phyloP scores from a whole-genome alignment of 2,888 invertebrate genomes.

The Latrodectus elegans region DNA sequence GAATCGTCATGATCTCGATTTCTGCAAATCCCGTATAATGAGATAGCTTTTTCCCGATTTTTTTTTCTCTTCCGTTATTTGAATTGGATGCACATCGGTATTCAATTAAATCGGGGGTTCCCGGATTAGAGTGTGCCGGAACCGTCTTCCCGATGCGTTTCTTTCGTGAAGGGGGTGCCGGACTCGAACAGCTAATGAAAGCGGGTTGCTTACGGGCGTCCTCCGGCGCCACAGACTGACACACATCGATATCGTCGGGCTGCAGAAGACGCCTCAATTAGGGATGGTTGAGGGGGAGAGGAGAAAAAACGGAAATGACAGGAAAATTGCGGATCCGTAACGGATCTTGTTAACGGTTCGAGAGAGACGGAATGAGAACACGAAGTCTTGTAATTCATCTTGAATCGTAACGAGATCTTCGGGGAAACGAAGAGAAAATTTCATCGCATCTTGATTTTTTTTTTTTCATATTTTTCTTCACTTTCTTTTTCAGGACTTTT shows the following conservation, averaged over 20 bases:
- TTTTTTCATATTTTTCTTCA: no score
- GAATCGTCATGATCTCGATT: slow-evolving; percentile 41
- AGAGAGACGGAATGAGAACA: background rate
- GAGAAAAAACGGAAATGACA: slow-evolving; percentile 28
- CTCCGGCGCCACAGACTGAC: background rate
- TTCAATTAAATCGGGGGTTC: slow-evolving; percentile 45
- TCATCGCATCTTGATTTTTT: no score
- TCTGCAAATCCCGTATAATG: slow-evolving; percentile 64
- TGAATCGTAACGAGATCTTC: no score
- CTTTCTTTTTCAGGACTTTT: no score
- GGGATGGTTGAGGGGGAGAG: slow-evolving; percentile 2
- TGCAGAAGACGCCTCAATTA: background rate
- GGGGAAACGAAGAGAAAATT: no score
- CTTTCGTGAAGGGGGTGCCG: slow-evolving; percentile 18
- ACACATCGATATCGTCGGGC: background rate
- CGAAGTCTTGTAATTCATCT: background rate
- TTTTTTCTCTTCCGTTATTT: background rate
- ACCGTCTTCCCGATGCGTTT: slow-evolving; percentile 25
- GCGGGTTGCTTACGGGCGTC: slow-evolving; percentile 38
- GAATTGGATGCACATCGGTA: slow-evolving; percentile 43
- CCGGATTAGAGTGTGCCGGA: background rate
- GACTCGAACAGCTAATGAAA: slow-evolving; percentile 47
- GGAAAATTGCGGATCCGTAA: slow-evolving; percentile 16
- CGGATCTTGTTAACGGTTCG: slow-evolving; percentile 26
- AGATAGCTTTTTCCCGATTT: slow-evolving; percentile 42